phyloP scores from a whole-genome alignment of 2,797 vertebrate genomes.

The Syngnathus acus region DNA sequence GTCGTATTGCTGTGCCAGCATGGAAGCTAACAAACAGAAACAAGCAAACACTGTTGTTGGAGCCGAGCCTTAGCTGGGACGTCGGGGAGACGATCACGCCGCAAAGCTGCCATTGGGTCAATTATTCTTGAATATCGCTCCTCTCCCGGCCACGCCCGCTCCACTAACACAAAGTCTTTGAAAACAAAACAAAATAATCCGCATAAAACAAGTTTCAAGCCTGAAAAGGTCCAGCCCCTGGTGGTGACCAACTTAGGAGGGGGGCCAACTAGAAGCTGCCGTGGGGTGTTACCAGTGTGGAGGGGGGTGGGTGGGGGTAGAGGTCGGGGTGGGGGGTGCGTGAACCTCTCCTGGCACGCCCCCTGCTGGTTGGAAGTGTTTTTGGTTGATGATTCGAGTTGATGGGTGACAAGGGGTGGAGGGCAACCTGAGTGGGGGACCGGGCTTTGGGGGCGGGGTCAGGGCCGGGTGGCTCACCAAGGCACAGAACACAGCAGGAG shows the following conservation, averaged over 20 bases:
- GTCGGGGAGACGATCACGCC: slow-evolving; percentile 52
- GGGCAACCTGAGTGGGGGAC: slow-evolving; percentile 54
- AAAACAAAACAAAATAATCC: slow-evolving; percentile 30
- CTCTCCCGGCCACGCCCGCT: slow-evolving; percentile 60
- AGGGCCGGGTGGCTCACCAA: slow-evolving; percentile 81
- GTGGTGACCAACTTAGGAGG: slow-evolving; percentile 62
- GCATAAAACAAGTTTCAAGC: slow-evolving; percentile 50
- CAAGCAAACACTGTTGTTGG: slow-evolving; percentile 34
- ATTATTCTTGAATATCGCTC: slow-evolving; percentile 63
- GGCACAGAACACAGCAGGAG: slow-evolving; percentile 86
- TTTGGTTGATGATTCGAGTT: slow-evolving; percentile 5
- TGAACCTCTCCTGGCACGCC: slow-evolving; percentile 24
- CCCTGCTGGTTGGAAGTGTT: slow-evolving; percentile 12
- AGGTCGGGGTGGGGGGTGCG: slow-evolving; percentile 10
- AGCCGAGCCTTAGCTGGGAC: background rate
- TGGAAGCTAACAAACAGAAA: slow-evolving; percentile 42
- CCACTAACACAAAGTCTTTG: slow-evolving; percentile 44
- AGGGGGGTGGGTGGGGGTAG: slow-evolving; percentile 31
- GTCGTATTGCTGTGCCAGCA: slow-evolving; percentile 76
- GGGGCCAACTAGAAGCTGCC: slow-evolving; percentile 76
- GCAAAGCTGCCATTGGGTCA: slow-evolving; percentile 73
- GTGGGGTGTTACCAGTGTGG: slow-evolving; percentile 67
- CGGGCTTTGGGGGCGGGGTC: slow-evolving; percentile 10
- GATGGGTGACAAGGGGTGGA: slow-evolving; percentile 14
- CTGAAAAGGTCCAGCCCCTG: slow-evolving; percentile 61